Conservation (phyloP, 2,113 vertebrate genomes). For the Rhizomys pruinosus region DNA sequence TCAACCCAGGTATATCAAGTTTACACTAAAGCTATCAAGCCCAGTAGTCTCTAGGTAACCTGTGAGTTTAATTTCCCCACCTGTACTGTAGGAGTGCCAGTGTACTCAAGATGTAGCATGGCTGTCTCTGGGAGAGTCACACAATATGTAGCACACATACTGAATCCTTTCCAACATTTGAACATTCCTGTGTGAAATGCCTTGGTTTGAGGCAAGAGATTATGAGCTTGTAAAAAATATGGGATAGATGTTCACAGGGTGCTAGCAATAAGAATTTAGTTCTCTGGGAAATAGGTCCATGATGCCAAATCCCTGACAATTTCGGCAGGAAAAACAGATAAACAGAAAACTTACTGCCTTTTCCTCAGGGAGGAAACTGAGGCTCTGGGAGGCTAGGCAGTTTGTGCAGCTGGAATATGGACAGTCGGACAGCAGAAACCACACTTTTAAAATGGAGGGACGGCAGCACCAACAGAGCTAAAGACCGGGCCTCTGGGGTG, state of each 20-base stretch:
- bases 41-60: background rate
- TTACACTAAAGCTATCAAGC: too few species aligned
- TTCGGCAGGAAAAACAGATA: background rate
- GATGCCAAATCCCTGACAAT: background rate
- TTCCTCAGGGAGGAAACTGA: background rate
- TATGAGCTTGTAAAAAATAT: background rate
- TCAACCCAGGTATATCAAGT: too few species aligned
- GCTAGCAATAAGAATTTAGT: background rate
- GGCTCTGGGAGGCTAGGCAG: background rate
- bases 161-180: background rate
- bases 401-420: background rate
- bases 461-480: background rate
- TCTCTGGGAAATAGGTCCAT: background rate
- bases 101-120: background rate
- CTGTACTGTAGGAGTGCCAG: background rate
- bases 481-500: background rate
- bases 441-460: background rate
- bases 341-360: background rate
- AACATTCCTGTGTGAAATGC: background rate
- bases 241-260: background rate
- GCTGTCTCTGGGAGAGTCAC: background rate
- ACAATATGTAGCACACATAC: accelerated
- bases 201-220: background rate
- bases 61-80: background rate
- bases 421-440: background rate